These are phyloP conservation scores for Hypsibius dujardini DNA, from an alignment of 1,140 invertebrate species.

Conservation along the genomic window DNA sequence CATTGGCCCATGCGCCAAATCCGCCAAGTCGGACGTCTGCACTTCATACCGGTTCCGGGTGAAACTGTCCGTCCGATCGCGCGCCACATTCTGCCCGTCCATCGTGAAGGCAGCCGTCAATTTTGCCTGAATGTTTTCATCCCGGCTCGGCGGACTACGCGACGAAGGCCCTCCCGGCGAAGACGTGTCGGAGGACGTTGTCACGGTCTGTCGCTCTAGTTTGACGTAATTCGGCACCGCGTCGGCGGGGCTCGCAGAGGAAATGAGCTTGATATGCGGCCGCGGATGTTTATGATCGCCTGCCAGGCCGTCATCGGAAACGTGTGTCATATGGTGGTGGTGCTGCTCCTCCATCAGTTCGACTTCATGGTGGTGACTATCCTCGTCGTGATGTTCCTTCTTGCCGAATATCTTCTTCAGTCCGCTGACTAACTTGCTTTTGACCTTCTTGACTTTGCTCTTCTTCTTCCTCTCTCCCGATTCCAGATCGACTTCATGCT, in stretches of 20 bases:
- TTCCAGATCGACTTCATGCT: too few species aligned
- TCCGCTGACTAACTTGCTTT: not conserved
- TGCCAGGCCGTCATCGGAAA: not conserved
- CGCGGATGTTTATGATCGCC: not conserved
- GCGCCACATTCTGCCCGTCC: not conserved
- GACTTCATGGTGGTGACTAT: not conserved
- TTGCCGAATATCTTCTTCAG: not conserved
- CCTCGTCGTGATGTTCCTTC: not conserved
- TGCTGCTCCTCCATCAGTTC: not conserved
- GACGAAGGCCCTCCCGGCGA: not conserved
- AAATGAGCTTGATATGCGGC: too few species aligned
- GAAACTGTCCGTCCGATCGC: not conserved
- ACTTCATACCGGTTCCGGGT: not conserved
- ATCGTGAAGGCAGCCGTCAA: not conserved
- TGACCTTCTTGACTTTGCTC: not conserved
- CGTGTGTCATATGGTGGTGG: constrained; percentile 4
- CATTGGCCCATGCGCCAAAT: too few species aligned
- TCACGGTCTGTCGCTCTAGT: too few species aligned
- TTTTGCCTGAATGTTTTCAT: not conserved
- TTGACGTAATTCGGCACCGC: too few species aligned
- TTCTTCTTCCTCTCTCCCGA: too few species aligned
- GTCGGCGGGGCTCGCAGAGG: not conserved
- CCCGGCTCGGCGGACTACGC: not conserved
- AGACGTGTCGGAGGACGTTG: not conserved
- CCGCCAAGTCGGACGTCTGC: too few species aligned